Evolutionary conservation across 2,113 vertebrate genomes (phyloP).

Genomic region (Chelonoidis abingdonii): DNA sequence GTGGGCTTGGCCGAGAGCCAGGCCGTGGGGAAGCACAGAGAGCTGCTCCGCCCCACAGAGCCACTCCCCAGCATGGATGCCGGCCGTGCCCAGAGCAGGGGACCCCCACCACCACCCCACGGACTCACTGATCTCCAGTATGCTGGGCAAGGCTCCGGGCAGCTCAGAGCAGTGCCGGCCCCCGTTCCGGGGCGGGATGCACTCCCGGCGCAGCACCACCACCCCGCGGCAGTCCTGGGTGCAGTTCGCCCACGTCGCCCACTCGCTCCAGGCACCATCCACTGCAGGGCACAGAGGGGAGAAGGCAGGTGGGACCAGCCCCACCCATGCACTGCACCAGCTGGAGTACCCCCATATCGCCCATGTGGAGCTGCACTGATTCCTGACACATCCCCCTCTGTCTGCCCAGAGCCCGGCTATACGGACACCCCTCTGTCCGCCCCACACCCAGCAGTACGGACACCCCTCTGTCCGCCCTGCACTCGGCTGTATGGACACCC

Average conservation of each 20-base stretch:
- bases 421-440: too few relatives aligned
- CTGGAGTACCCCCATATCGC: neutral
- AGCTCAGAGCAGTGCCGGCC: conserved; percentile 82
- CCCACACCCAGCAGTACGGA: too few relatives aligned
- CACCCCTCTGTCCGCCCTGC: accelerated
- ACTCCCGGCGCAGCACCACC: conserved; percentile 80
- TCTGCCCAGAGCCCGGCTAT: neutral
- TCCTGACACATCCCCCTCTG: neutral
- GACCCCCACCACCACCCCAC: accelerated
- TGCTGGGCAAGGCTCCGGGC: conserved; percentile 45
- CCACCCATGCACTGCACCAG: neutral
- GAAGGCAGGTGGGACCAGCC: too few relatives aligned
- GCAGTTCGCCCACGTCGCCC: conserved; percentile 88
- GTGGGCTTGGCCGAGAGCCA: neutral
- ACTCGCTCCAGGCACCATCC: conserved; percentile 86
- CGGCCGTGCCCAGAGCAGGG: neutral
- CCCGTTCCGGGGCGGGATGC: conserved; percentile 82
- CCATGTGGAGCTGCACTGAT: too few relatives aligned
- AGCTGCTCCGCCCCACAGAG: neutral
- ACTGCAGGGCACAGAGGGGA: conserved; percentile 63
- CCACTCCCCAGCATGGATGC: too few relatives aligned
- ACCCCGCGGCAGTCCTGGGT: conserved; percentile 81
- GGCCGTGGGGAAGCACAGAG: too few relatives aligned
- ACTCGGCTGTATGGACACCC: neutral
- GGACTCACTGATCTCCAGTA: conserved; percentile 83